Percentiles rank a stretch among this genome's conserved stretches.
phyloP scores from a whole-genome alignment of 2,797 vertebrate species.

The Gouania willdenowi region DNA sequence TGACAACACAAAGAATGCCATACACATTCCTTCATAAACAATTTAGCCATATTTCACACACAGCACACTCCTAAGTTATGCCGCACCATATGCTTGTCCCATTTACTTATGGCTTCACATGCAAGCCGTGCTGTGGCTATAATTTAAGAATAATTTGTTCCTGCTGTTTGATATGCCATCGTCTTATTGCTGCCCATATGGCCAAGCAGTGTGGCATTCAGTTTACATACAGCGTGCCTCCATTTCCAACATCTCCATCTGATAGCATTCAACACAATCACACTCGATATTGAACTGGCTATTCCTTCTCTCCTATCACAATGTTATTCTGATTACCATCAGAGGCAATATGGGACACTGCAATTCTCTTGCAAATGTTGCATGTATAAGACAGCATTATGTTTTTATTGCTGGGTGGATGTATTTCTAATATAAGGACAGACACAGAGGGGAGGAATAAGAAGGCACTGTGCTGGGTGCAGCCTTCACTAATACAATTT shows the following conservation, averaged over 20 bases:
- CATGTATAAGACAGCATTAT: slow-evolving; percentile 61
- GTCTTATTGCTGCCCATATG: slow-evolving; percentile 64
- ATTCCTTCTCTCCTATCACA: slow-evolving; percentile 54
- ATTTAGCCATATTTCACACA: slow-evolving; percentile 42
- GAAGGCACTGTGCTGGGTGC: slow-evolving; percentile 40
- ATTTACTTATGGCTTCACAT: slow-evolving; percentile 52
- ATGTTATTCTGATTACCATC: slow-evolving; percentile 67
- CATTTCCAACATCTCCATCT: slow-evolving; percentile 63
- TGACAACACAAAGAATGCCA: slow-evolving; percentile 42
- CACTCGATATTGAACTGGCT: slow-evolving; percentile 61
- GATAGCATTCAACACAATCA: slow-evolving; percentile 70
- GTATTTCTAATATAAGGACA: slow-evolving; percentile 65
- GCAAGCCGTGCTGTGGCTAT: slow-evolving; percentile 46
- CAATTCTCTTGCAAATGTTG: slow-evolving; percentile 73
- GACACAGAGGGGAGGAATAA: slow-evolving; percentile 40
- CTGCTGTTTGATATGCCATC: slow-evolving; percentile 63
- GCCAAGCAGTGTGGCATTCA: slow-evolving; percentile 52
- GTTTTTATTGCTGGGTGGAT: slow-evolving; percentile 68
- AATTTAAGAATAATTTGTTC: slow-evolving; percentile 72
- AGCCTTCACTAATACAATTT: slow-evolving; percentile 64
- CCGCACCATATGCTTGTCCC: slow-evolving; percentile 56
- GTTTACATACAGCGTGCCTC: slow-evolving; percentile 54
- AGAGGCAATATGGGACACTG: slow-evolving; percentile 56
- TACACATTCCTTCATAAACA: slow-evolving; percentile 54
- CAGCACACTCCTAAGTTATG: slow-evolving; percentile 57